Evolutionary conservation across 2,113 vertebrate genomes (phyloP), one percentile per base, ranked within the genome.

Genomic region (Cnemophilus loriae): DNA sequence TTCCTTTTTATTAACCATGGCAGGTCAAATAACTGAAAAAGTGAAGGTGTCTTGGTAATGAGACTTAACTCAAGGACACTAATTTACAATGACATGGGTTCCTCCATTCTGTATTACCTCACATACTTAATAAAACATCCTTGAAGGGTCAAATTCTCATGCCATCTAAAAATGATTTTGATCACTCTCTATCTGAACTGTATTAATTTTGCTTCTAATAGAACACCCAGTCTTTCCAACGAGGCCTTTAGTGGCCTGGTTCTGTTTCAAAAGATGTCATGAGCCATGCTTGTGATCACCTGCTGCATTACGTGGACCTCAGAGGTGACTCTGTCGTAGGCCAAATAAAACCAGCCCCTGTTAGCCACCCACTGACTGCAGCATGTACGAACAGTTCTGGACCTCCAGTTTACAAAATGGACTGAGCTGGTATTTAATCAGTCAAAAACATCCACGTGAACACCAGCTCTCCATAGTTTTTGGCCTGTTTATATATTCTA

Each of bases 11-110:
- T 97, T 97, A 97, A 94, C 79, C 81, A 84, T 86, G 93, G 91
- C 60, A 97, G 81, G 90, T 95, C 93, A 92, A 97, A 94, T 81
- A 96, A 96, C 94, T 96, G 60, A 76, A 97, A 84, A 95, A 67
- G 63, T 53, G 76, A 95, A 94, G 90, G 88, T 96, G 96, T 77
- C 90, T 86, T 50, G 35, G 91, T 95, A 97, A 97, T 91, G 86
- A 90, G 84, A 86, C 71, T 84, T 92, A 92, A 96, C 80, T 82
- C 61, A 75, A 87, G 69, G 95, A 77, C 70, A 84, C 68, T 97
- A 97, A 98, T 97, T 96, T 93, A 90, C 77, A 94, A 64, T 95
- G 96, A 97, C 94, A 95, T 27, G 52, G 69, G 78, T 93, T 93
- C 84, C 69, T 78, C 57, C 41, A 33, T 91, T 96, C 87, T 92